Percentiles rank a stretch among this genome's conserved stretches.
Conservation (phyloP, 2,888 invertebrate species). For the Anthophora plumipes region DNA sequence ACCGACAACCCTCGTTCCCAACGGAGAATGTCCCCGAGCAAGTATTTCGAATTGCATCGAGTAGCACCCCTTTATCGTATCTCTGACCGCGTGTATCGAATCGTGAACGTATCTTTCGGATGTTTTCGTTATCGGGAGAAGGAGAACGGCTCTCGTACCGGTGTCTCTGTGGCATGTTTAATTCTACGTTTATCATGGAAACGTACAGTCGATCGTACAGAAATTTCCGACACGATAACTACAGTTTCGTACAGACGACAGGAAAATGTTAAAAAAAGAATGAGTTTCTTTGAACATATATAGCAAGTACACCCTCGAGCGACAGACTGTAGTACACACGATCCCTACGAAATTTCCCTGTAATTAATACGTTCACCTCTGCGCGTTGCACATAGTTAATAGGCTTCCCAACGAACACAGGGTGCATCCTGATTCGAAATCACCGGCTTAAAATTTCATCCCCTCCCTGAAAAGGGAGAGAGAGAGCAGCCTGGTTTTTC, state of each 20-base stretch:
- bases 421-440: background rate
- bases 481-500: background rate
- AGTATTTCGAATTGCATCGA: constrained; percentile 5
- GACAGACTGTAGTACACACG: too few relatives aligned
- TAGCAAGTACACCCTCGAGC: too few relatives aligned
- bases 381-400: background rate
- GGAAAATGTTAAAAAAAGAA: too few relatives aligned
- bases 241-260: too few relatives aligned
- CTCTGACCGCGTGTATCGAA: background rate
- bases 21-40: constrained; percentile 9
- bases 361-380: background rate
- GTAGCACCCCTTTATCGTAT: constrained; percentile 8
- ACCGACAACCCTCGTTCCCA: background rate
- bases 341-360: background rate
- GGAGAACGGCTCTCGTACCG: background rate
- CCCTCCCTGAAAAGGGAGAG: background rate
- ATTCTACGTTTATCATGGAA: too few relatives aligned
- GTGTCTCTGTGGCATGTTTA: background rate
- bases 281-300: too few relatives aligned
- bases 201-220: too few relatives aligned
- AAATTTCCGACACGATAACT: too few relatives aligned
- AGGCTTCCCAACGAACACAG: background rate
- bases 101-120: background rate
- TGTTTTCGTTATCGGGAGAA: background rate
- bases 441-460: background rate